Evolutionary conservation across 2,113 vertebrate species (phyloP).

Genomic region (Gnathonemus echidnorhynchus): DNA sequence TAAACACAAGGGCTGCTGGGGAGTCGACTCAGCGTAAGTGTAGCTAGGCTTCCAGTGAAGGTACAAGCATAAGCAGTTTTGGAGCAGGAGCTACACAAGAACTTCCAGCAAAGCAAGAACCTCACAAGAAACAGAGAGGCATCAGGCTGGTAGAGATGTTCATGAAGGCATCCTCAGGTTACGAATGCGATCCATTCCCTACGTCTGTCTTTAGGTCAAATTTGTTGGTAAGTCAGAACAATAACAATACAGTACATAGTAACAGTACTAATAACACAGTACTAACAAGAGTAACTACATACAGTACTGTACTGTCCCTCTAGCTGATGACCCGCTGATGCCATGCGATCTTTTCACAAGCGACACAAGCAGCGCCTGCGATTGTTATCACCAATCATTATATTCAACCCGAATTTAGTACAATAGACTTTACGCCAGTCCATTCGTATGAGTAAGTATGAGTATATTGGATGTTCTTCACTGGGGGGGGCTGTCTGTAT

Average conservation of each 20-base stretch:
- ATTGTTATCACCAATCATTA: too few species aligned
- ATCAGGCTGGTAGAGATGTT: not conserved
- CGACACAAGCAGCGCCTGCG: not conserved
- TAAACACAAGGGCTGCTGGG: not conserved
- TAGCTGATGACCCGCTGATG: not conserved
- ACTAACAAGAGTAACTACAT: not conserved
- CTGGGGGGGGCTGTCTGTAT: not conserved
- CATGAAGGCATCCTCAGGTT: not conserved
- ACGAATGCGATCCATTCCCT: not conserved
- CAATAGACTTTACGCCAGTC: not conserved
- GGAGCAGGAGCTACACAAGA: not conserved
- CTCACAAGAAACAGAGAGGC: not conserved
- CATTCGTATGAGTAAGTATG: not conserved
- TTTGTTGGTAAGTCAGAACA: not conserved
- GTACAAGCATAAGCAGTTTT: not conserved
- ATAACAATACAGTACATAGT: not conserved
- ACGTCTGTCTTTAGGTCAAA: not conserved
- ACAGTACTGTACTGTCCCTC: not conserved
- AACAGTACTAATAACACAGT: not conserved
- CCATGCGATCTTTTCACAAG: not conserved
- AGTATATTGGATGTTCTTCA: not conserved
- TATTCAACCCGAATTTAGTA: not conserved
- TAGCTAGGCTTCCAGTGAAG: not conserved
- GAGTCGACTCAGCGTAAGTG: not conserved
- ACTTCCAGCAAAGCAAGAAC: not conserved